Evolutionary conservation across 2,888 invertebrate species (phyloP).

Genomic region (Aporophyla nigra): DNA sequence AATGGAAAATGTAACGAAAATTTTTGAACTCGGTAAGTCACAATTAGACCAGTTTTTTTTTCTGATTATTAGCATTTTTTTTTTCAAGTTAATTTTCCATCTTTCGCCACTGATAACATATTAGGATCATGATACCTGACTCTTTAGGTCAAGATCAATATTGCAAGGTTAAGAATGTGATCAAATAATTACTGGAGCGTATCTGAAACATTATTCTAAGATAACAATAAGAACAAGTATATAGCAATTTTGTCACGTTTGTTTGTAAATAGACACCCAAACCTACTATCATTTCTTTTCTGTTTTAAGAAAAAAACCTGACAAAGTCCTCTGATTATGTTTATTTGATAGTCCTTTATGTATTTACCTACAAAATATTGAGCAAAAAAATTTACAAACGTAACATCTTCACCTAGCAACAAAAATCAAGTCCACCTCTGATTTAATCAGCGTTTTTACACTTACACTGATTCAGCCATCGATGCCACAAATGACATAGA

Average conservation of each 20-base stretch:
- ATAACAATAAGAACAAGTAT: conserved; percentile 6
- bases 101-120: background rate
- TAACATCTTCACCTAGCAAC: conserved; percentile 6
- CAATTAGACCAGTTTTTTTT: too few relatives aligned
- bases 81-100: too few relatives aligned
- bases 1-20: background rate
- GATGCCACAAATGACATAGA: conserved; percentile 16
- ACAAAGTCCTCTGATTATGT: background rate
- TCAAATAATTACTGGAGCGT: conserved; percentile 33
- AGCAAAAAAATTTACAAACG: background rate
- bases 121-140: too few relatives aligned
- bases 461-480: conserved; percentile 7
- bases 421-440: background rate
- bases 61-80: too few relatives aligned
- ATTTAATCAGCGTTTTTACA: conserved; percentile 23
- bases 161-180: conserved; percentile 42
- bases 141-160: background rate
- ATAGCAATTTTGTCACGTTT: conserved; percentile 5
- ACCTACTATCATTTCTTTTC: background rate
- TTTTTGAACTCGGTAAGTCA: background rate
- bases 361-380: background rate
- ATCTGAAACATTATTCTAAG: conserved; percentile 24
- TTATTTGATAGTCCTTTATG: too few relatives aligned
- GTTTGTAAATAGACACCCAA: conserved; percentile 10
- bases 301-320: background rate